Conservation (phyloP, 2,888 invertebrate species). For the Agelastica alni region DNA sequence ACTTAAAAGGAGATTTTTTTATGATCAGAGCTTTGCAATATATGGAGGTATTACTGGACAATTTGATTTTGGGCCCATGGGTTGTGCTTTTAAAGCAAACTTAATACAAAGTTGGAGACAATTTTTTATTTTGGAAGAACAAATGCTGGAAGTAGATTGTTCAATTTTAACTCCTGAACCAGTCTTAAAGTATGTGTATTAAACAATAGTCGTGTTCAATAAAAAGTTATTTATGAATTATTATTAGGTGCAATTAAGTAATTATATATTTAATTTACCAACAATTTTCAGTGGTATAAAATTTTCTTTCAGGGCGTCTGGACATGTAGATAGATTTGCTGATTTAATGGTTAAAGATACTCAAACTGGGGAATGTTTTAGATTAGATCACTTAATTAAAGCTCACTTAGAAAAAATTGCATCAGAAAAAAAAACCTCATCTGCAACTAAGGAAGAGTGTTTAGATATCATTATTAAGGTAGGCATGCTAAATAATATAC, state of each 20-base stretch:
- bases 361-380: constrained; percentile 95
- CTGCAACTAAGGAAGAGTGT: constrained; percentile 73
- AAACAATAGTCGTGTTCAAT: too few species aligned
- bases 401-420: constrained; percentile 85
- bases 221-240: too few species aligned
- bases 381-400: constrained; percentile 97
- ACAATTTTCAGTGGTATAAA: too few species aligned
- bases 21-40: constrained; percentile 98
- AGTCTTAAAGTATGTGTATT: constrained; percentile 79
- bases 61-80: constrained; percentile 99
- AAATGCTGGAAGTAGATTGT: constrained; percentile 98
- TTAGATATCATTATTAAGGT: constrained; percentile 77
- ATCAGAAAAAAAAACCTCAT: constrained; percentile 79
- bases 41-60: constrained; percentile 96
- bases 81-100: constrained; percentile 96
- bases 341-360: constrained; percentile 99
- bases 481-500: too few species aligned
- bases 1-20: constrained; percentile 94
- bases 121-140: constrained; percentile 95
- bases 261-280: too few species aligned
- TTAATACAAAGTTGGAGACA: constrained; percentile 92
- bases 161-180: constrained; percentile 96
- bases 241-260: too few species aligned
- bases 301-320: constrained; percentile 80
- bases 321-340: constrained; percentile 98